These are phyloP conservation scores for Petroica traversi DNA, from an alignment of 2,113 vertebrate species.

Conservation along the genomic window DNA sequence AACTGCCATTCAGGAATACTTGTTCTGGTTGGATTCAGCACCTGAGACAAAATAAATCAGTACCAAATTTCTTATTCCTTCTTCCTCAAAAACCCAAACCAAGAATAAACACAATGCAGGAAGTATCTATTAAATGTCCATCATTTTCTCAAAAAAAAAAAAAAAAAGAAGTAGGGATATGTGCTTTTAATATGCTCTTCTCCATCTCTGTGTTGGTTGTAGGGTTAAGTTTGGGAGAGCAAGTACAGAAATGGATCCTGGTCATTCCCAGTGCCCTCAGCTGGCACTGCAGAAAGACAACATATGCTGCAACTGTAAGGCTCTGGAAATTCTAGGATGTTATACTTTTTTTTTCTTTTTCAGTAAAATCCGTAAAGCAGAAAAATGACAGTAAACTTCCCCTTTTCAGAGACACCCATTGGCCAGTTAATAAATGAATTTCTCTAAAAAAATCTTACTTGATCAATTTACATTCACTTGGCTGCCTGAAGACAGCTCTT, in stretches of 20 bases:
- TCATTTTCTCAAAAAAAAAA: not conserved
- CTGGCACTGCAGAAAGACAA: not conserved
- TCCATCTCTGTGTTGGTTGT: not conserved
- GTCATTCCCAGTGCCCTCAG: not conserved
- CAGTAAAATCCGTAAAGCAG: not conserved
- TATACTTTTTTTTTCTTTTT: too few relatives aligned
- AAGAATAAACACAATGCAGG: not conserved
- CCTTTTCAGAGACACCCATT: not conserved
- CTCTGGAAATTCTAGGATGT: not conserved
- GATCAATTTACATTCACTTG: not conserved
- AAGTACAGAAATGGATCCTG: not conserved
- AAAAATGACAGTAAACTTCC: not conserved
- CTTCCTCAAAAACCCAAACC: not conserved
- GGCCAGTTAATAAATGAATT: not conserved
- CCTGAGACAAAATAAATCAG: not conserved
- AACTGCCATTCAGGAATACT: not conserved
- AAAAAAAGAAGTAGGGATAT: not conserved
- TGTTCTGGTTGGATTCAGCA: not conserved
- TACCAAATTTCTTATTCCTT: not conserved
- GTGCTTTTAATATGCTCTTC: not conserved
- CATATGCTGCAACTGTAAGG: not conserved
- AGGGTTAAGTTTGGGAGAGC: not conserved
- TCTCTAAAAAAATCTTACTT: not conserved
- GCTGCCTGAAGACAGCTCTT: not conserved
- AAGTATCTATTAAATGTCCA: not conserved